These are phyloP conservation scores for Crax fasciolata DNA, from an alignment of 2,797 vertebrate genomes.

Conservation along the genomic window DNA sequence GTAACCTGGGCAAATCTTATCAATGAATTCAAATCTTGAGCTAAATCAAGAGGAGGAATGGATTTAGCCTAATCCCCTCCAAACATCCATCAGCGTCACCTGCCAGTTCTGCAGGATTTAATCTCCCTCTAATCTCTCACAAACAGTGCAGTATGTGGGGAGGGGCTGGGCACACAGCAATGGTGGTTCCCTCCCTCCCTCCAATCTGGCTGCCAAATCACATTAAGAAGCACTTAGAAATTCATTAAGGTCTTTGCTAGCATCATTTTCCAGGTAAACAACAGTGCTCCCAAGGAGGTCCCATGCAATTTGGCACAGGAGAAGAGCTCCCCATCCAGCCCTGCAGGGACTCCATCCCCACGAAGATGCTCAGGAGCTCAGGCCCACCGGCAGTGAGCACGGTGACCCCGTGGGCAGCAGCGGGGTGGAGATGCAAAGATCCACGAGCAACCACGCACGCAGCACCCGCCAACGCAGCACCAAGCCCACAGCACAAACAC, in stretches of 20 bases:
- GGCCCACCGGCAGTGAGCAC: neutral
- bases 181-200: neutral
- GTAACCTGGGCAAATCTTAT: conserved; percentile 32
- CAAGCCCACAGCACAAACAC: neutral
- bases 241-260: neutral
- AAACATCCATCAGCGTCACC: conserved; percentile 59
- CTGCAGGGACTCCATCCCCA: neutral
- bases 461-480: rapidly evolving
- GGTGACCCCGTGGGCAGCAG: rapidly evolving
- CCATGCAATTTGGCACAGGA: rapidly evolving
- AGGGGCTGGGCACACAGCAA: neutral
- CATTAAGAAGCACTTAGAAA: neutral
- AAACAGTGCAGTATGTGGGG: neutral
- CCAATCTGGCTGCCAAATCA: neutral
- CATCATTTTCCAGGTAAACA: neutral
- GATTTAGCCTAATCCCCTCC: conserved; percentile 55
- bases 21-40: conserved; percentile 57
- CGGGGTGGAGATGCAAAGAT: neutral
- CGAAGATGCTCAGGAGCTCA: neutral
- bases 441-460: rapidly evolving
- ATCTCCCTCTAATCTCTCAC: conserved; percentile 41
- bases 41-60: conserved; percentile 38
- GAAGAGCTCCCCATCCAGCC: neutral
- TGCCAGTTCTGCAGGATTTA: conserved; percentile 49
- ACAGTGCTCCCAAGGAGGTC: neutral